Base-by-base conservation (phyloP, 2,113 vertebrate genomes). In the Corythoichthys intestinalis region DNA sequence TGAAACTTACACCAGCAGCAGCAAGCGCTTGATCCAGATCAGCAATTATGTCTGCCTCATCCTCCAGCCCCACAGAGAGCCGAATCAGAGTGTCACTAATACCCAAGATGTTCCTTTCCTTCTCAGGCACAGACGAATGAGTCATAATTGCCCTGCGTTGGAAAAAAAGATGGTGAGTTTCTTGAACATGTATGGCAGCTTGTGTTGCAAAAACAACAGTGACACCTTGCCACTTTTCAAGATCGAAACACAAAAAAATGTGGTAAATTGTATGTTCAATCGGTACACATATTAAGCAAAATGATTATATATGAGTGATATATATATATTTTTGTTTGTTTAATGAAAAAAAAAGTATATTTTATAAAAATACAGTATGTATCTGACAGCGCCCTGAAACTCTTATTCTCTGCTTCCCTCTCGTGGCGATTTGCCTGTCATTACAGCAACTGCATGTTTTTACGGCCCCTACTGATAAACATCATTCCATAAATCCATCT, bases 61-160 rank as follows among this genome's bases (percentile, higher is more conserved):
- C 93, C 77, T 98, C 96, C 80, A 98, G 86, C 13, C 96, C 96
- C 50, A 98, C 85, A 0, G 96, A 98, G 56, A 98, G 88, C 35
- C 96, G 91, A 71, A 98, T 90, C 54, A 98, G 81, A 0, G 93
- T 96, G 79, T 98, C 94, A 6, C 84, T 94, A 77, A 98, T 97
- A 4, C 95, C 95, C 65, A 98, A 90, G 62, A 69, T 14, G 0
- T 52, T 74, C 75, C 95, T 90, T n/a, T 94, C 93, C 0, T 83
- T 88, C 69, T 94, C 86, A 37, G 93, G 92, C 77, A 98, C 93
- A 0, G 95, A 97, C 0, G 94, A 83, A 4, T 98, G 96, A 56
- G 95, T 96, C 96, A 98, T 97, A 61, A 96, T 91, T 0, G 93
- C 94, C 66, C 96, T 98, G 53, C 47, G 76, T 41, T 34, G 38